phyloP scores from a whole-genome alignment of 2,797 vertebrate species.

The Chelmon rostratus region DNA sequence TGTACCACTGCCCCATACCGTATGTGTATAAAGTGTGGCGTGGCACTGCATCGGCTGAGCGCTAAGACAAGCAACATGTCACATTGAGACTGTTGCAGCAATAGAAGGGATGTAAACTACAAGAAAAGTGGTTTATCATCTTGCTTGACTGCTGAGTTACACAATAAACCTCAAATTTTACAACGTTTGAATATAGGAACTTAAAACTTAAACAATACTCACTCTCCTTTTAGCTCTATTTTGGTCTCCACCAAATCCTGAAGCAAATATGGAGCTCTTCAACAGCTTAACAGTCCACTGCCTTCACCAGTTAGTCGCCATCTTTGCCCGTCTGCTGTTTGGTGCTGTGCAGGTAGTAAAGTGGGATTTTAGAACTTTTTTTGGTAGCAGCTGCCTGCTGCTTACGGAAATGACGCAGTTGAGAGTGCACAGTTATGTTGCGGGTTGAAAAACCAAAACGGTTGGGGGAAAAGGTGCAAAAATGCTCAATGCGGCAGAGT shows the following conservation, averaged over 20 bases:
- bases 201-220: not conserved
- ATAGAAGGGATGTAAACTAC: not conserved
- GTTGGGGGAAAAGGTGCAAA: not conserved
- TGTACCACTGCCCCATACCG: not conserved
- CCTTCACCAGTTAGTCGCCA: not conserved
- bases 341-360: too few relatives aligned
- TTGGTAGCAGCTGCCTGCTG: not conserved
- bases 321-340: not conserved
- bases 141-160: not conserved
- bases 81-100: not conserved
- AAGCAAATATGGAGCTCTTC: too few relatives aligned
- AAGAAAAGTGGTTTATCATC: not conserved
- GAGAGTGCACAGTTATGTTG: not conserved
- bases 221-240: not conserved
- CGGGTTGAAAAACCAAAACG: not conserved
- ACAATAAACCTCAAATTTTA: not conserved
- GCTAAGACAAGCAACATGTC: not conserved
- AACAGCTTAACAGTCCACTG: too few relatives aligned
- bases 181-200: not conserved
- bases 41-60: not conserved
- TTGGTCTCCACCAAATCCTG: not conserved
- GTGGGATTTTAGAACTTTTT: not conserved
- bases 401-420: not conserved
- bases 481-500: not conserved
- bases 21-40: not conserved